A percentile compares a stretch with the other conserved stretches of the same genome.
Conservation (phyloP, 2,888 invertebrate species). For the Hirtodrosophila confusa region DNA sequence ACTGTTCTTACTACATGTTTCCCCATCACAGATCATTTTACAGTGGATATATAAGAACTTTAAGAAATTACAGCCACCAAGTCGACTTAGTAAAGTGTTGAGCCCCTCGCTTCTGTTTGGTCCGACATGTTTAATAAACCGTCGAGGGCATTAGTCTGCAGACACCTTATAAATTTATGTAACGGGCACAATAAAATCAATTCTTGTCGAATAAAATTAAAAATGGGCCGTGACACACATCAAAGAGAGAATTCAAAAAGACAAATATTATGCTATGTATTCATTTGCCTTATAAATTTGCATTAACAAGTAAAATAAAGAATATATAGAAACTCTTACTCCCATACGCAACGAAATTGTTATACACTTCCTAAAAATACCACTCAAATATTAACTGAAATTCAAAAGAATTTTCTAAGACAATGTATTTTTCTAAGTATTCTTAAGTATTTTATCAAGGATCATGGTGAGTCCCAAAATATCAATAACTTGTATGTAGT, state of each 20-base stretch:
- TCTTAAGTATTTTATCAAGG: too few relatives aligned
- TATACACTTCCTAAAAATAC: constrained; percentile 21
- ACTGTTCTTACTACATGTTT: not conserved
- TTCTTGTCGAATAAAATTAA: constrained; percentile 32
- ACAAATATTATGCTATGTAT: constrained; percentile 24
- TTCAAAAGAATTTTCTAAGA: too few relatives aligned
- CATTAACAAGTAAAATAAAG: constrained; percentile 25
- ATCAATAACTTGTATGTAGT: too few relatives aligned
- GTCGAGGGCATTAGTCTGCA: constrained; percentile 2
- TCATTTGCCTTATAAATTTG: constrained; percentile 37
- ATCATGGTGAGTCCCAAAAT: too few relatives aligned
- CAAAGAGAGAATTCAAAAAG: constrained; percentile 13
- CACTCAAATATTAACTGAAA: too few relatives aligned
- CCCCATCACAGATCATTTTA: constrained; percentile 18
- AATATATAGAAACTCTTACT: not conserved
- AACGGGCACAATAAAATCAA: constrained; percentile 50
- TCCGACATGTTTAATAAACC: constrained; percentile 19
- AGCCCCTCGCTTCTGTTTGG: constrained; percentile 17
- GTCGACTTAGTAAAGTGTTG: constrained; percentile 12
- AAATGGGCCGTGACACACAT: constrained; percentile 53
- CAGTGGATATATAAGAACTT: constrained; percentile 44
- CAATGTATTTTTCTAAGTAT: too few relatives aligned
- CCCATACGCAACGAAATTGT: not conserved
- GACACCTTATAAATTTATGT: constrained; percentile 57
- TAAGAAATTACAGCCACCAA: constrained; percentile 16